Evolutionary conservation across 2,888 invertebrate genomes (phyloP).

Genomic region (Perizoma flavofasciatum): DNA sequence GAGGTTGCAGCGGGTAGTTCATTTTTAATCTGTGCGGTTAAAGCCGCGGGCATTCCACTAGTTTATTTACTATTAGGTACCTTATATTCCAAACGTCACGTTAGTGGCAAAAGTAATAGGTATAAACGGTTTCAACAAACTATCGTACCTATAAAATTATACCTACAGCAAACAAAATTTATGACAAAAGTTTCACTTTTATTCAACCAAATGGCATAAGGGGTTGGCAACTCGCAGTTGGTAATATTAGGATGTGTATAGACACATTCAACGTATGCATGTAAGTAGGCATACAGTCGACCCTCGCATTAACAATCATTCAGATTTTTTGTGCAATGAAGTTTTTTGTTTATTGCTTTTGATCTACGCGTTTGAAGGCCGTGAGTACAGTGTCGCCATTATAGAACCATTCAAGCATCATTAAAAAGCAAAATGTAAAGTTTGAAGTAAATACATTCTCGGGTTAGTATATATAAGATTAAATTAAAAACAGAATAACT

Average conservation of each 20-base stretch:
- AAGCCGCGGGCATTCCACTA: neutral
- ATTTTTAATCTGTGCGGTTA: too few species aligned
- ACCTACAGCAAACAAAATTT: conserved; percentile 32
- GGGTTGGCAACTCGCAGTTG: conserved; percentile 22
- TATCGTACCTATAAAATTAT: conserved; percentile 10
- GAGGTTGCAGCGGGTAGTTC: too few species aligned
- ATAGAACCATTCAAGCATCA: too few species aligned
- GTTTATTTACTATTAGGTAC: neutral
- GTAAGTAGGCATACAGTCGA: neutral
- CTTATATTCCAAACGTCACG: conserved; percentile 3
- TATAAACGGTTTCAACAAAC: conserved; percentile 17
- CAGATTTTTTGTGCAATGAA: conserved; percentile 3
- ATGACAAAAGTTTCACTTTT: conserved; percentile 53
- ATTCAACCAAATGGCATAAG: conserved; percentile 25
- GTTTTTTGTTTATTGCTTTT: neutral
- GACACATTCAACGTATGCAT: conserved; percentile 21
- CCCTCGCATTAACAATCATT: neutral
- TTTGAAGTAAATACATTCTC: too few species aligned
- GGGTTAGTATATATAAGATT: neutral
- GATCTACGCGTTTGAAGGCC: neutral
- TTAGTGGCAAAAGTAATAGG: conserved; percentile 7
- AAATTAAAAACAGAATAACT: conserved; percentile 4
- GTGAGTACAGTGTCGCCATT: too few species aligned
- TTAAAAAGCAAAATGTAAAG: too few species aligned
- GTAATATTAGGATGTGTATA: conserved; percentile 12